Base-by-base conservation (phyloP, 1,140 invertebrate genomes). In the Diploscapter pachys region DNA sequence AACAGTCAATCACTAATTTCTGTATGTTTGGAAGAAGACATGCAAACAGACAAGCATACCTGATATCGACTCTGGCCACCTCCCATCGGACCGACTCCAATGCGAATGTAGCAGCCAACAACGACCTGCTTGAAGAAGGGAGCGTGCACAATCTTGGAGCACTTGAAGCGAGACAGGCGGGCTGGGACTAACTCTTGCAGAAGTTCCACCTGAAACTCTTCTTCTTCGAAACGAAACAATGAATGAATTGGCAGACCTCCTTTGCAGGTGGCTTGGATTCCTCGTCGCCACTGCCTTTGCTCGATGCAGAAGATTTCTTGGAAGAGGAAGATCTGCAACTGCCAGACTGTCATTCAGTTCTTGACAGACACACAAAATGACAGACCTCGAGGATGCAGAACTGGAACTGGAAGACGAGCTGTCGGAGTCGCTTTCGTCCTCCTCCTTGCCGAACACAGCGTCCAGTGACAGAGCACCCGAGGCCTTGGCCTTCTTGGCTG, bases 41-140 rank as follows among this genome's bases (percentile, higher is more conserved):
- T 48, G n/a, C 71, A 31, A 31, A 13, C 31, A 54, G 11, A 63
- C n/a, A 57, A 48, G 80, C 87, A 86, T 86, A 90, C 93, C 81
- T 94, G 90, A 86, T 98, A 98, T 0, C 97, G 93, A 0, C 94
- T 91, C 81, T 91, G 89, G 4, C 92, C 93, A 91, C 82, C 83
- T 64, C 87, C 83, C 86, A 95, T 92, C 82, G 92, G 92, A 0
- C 96, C 96, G 81, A 99, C 98, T 49, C 94, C 94, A 84, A 99
- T 93, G 50, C 94, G 89, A 0, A 98, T 96, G 88, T 93, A 99
- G 86, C 94, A 97, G 51, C 95, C 95, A 76, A 90, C 90, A 2
- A 93, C 93, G 3, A 94, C 92, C 63, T 91, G 89, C 77, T 91
- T 90, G 83, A 99, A 99, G 86, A 96, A 96, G 11, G 96, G 96